Evolutionary conservation across 2,888 invertebrate species (phyloP).

Genomic region (Epirrhoe alternata): DNA sequence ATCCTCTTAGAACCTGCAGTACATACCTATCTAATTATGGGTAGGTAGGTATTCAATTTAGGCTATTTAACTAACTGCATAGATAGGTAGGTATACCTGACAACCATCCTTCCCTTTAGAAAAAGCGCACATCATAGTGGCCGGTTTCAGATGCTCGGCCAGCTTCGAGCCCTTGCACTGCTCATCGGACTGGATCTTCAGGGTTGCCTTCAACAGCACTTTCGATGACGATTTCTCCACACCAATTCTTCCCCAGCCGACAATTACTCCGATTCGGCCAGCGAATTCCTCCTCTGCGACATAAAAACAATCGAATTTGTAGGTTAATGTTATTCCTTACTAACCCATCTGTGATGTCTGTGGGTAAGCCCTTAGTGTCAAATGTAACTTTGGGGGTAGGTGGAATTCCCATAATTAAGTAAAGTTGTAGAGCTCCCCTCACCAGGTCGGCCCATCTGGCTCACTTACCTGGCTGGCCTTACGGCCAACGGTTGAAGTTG

Average conservation of each 20-base stretch:
- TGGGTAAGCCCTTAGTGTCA: no score
- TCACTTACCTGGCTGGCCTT: no score
- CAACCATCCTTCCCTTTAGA: slow-evolving; percentile 86
- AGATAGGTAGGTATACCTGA: slow-evolving; percentile 84
- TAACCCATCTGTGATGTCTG: no score
- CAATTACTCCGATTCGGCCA: slow-evolving; percentile 72
- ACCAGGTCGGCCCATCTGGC: no score
- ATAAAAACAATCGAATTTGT: background rate
- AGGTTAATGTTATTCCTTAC: background rate
- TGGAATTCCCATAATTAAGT: no score
- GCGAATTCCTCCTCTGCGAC: slow-evolving; percentile 72
- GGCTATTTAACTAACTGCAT: no score
- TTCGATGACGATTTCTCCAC: slow-evolving; percentile 74
- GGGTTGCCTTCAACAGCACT: slow-evolving; percentile 73
- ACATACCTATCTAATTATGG: background rate
- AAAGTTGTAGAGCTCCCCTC: no score
- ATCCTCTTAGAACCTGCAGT: no score
- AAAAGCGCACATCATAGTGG: slow-evolving; percentile 87
- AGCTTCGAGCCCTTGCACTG: slow-evolving; percentile 73
- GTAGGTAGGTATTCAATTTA: background rate
- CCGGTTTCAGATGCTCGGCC: slow-evolving; percentile 74
- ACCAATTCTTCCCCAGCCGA: slow-evolving; percentile 84
- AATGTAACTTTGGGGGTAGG: no score
- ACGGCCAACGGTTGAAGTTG: no score
- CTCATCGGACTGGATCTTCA: slow-evolving; percentile 73